phyloP scores from a whole-genome alignment of 2,888 invertebrate genomes.

The Spisula solida region DNA sequence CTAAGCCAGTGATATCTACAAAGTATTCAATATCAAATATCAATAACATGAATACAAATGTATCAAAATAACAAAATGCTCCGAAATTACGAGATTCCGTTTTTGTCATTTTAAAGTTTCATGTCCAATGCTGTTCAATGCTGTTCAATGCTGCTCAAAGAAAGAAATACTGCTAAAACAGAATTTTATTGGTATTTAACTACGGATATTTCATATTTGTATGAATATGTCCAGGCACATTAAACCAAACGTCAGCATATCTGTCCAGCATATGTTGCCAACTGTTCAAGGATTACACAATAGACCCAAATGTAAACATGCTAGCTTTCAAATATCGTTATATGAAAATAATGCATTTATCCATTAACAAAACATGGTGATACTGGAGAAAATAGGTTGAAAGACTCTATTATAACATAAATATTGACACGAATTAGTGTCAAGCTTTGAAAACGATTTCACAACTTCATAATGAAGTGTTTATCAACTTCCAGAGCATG shows the following conservation, averaged over 20 bases:
- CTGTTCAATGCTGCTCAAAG: no score
- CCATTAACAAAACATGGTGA: background rate
- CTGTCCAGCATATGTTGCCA: background rate
- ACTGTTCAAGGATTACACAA: background rate
- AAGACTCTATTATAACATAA: conserved; percentile 28
- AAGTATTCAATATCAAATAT: background rate
- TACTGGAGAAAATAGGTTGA: conserved; percentile 10
- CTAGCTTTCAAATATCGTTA: conserved; percentile 9
- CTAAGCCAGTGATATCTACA: no score
- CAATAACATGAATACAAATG: background rate
- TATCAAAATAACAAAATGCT: background rate
- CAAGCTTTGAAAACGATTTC: conserved; percentile 30
- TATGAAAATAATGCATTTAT: conserved; percentile 16
- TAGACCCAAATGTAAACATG: background rate
- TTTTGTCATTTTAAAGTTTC: no score
- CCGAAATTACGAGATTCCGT: no score
- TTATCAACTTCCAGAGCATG: conserved; percentile 24
- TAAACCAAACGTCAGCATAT: no score
- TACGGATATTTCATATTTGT: no score
- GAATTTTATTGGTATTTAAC: no score
- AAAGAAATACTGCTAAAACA: no score
- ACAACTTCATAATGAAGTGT: conserved; percentile 28
- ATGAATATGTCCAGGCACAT: no score
- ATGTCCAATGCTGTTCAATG: no score
- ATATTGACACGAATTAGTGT: conserved; percentile 51